phyloP scores from a whole-genome alignment of 2,113 vertebrate genomes.

The Alces alces region DNA sequence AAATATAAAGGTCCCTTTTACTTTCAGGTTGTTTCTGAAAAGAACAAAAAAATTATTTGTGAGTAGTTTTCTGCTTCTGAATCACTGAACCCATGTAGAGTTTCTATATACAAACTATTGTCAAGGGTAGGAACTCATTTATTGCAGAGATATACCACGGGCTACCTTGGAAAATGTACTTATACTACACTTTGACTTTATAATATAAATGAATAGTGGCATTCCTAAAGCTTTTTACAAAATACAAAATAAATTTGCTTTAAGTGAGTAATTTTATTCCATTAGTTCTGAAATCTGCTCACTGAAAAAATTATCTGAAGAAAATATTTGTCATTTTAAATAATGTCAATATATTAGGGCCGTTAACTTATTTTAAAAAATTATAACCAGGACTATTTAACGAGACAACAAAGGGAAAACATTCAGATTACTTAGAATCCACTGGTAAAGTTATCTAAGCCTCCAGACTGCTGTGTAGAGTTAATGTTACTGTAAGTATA shows the following conservation, averaged over 20 bases:
- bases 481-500: background rate
- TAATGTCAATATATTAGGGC: constrained; percentile 7
- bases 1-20: constrained; percentile 45
- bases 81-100: constrained; percentile 54
- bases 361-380: constrained; percentile 53
- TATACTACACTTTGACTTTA: constrained; percentile 30
- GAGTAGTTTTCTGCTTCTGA: constrained; percentile 47
- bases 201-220: constrained; percentile 57
- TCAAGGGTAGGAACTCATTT: background rate
- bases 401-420: background rate
- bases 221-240: constrained; percentile 59
- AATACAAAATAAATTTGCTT: constrained; percentile 64
- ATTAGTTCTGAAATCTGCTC: constrained; percentile 69
- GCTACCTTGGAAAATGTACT: constrained; percentile 18
- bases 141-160: constrained; percentile 26
- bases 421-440: constrained; percentile 16
- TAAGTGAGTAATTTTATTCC: constrained; percentile 65
- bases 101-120: constrained; percentile 54
- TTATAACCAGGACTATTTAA: constrained; percentile 50
- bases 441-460: constrained; percentile 12
- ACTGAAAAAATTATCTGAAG: constrained; percentile 35
- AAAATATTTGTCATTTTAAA: constrained; percentile 53
- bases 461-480: background rate
- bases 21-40: constrained; percentile 41
- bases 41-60: constrained; percentile 52